A percentile compares a stretch with the other conserved stretches of the same genome.
Conservation (phyloP, 2,888 invertebrate genomes). For the Nephrotoma appendiculata region DNA sequence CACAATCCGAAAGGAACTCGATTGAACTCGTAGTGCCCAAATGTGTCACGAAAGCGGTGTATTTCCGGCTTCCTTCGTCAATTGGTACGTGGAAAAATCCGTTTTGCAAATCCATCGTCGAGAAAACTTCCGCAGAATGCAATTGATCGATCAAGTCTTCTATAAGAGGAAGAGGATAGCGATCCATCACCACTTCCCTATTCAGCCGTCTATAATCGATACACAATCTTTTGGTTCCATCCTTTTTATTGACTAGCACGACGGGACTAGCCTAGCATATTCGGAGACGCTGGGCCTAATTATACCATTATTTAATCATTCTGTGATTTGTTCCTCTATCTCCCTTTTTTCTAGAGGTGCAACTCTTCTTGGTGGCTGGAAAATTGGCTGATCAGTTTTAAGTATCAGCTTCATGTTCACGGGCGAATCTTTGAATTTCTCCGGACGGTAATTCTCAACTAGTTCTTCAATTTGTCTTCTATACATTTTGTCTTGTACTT, state of each 20-base stretch:
- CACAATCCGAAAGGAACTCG: neutral
- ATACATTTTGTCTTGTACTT: too few species aligned
- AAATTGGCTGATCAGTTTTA: neutral
- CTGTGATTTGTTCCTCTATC: neutral
- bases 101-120: neutral
- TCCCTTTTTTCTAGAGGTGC: neutral
- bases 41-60: too few species aligned
- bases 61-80: too few species aligned
- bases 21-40: neutral
- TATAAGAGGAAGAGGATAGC: too few species aligned
- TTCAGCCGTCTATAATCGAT: neutral
- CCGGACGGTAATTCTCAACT: too few species aligned
- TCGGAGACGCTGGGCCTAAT: neutral
- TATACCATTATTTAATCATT: neutral
- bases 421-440: too few species aligned
- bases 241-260: neutral
- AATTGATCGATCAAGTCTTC: too few species aligned
- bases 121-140: neutral
- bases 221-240: neutral
- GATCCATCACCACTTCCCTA: neutral
- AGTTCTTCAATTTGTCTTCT: too few species aligned
- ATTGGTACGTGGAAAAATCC: neutral
- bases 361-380: too few species aligned
- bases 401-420: too few species aligned
- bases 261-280: neutral